These are phyloP conservation scores for Acropora tenuis DNA, from an alignment of 64 coral and sea anemone genomes.

Conservation along the genomic window DNA sequence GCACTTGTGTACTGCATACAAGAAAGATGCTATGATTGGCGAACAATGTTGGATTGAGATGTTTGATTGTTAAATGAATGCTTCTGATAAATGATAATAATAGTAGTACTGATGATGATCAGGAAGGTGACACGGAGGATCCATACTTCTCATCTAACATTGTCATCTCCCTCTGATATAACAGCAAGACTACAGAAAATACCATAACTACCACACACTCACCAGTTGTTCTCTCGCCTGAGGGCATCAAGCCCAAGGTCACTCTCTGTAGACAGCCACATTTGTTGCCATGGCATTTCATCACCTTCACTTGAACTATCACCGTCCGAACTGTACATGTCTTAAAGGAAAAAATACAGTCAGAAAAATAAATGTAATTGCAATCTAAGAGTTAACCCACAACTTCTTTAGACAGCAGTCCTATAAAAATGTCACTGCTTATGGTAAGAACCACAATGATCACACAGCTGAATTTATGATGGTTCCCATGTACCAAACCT, in stretches of 20 bases:
- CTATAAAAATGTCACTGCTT: neutral
- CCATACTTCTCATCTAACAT: too few species aligned
- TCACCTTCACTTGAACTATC: conserved; percentile 80
- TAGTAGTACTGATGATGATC: too few species aligned
- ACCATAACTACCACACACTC: neutral
- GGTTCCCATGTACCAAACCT: neutral
- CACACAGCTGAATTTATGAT: too few species aligned
- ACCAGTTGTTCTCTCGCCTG: conserved; percentile 58
- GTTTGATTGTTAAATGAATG: too few species aligned
- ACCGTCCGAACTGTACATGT: conserved; percentile 82
- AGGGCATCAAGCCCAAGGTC: conserved; percentile 39
- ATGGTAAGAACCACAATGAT: neutral
- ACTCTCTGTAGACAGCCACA: conserved; percentile 72
- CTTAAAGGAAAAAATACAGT: neutral
- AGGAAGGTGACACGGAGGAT: too few species aligned
- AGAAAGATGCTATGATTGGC: too few species aligned
- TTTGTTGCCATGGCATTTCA: conserved; percentile 86
- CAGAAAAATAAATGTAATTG: neutral
- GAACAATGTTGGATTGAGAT: too few species aligned
- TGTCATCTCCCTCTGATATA: too few species aligned
- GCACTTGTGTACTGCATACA: too few species aligned
- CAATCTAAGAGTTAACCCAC: neutral
- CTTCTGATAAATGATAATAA: too few species aligned
- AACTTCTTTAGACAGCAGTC: too few species aligned
- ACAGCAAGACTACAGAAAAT: neutral